Evolutionary conservation across 2,888 invertebrate species (phyloP).

Genomic region (Pseudococcus jackbeardsleyi): DNA sequence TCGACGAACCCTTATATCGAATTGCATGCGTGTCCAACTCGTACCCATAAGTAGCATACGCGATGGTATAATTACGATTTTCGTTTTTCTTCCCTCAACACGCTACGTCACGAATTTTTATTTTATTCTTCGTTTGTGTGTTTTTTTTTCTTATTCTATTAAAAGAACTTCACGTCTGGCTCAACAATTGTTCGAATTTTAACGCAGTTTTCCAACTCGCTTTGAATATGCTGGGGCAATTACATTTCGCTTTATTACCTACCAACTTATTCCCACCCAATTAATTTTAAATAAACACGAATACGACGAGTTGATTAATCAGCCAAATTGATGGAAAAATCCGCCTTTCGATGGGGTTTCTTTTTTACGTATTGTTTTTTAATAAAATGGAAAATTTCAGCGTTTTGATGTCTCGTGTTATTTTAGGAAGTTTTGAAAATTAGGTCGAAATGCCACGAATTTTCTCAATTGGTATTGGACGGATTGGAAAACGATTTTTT

Average conservation of each 20-base stretch:
- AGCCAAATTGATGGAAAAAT: not conserved
- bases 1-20: not conserved
- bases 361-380: not conserved
- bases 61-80: conserved; percentile 36
- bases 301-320: not conserved
- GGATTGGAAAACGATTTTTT: too few relatives aligned
- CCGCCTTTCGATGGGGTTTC: not conserved
- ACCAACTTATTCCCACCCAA: not conserved
- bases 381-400: not conserved
- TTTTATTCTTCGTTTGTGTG: not conserved
- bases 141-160: not conserved
- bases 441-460: too few relatives aligned
- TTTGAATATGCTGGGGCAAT: not conserved
- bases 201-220: not conserved
- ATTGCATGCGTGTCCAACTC: conserved; percentile 17
- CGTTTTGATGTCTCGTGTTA: not conserved
- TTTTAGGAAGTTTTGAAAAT: too few relatives aligned
- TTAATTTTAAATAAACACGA: conserved; percentile 16
- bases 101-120: conserved; percentile 20
- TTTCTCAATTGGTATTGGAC: too few relatives aligned
- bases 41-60: conserved; percentile 18
- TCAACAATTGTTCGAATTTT: conserved; percentile 37
- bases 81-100: conserved; percentile 15
- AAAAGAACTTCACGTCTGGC: conserved; percentile 25
- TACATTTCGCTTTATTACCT: not conserved